A percentile compares a stretch with the other conserved stretches of the same genome.
Evolutionary conservation across 2,113 vertebrate species (phyloP).

Genomic region (Ammodytes marinus): DNA sequence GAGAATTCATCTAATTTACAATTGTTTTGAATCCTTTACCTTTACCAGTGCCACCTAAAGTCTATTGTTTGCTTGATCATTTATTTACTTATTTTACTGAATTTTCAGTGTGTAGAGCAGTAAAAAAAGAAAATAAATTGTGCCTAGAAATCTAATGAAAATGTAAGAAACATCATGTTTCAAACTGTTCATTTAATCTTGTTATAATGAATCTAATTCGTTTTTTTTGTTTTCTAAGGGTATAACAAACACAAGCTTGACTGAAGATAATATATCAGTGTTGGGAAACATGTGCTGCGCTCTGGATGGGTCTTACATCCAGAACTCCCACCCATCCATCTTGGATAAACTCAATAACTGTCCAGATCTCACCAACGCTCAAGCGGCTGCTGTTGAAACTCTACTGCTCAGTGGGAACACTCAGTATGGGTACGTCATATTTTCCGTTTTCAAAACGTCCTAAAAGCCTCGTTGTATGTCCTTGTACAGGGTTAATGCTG

Average conservation of each 20-base stretch:
- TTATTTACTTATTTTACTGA: no score
- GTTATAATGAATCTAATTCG: neutral
- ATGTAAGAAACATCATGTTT: no score
- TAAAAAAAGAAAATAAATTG: no score
- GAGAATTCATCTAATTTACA: no score
- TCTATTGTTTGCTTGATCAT: no score
- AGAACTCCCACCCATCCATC: slow-evolving; percentile 75
- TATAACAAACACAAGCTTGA: slow-evolving; percentile 72
- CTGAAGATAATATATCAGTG: slow-evolving; percentile 58
- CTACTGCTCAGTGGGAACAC: slow-evolving; percentile 70
- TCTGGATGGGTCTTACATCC: slow-evolving; percentile 69
- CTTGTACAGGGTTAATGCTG: neutral
- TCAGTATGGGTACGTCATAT: slow-evolving; percentile 70
- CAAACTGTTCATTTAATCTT: neutral
- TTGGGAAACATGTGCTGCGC: slow-evolving; percentile 84
- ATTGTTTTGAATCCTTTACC: no score
- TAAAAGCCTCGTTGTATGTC: neutral
- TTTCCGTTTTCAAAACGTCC: neutral
- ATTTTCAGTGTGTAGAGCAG: no score
- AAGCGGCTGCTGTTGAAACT: slow-evolving; percentile 64
- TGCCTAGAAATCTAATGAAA: no score
- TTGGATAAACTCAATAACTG: slow-evolving; percentile 81
- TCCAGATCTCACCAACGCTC: slow-evolving; percentile 26
- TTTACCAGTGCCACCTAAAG: no score
- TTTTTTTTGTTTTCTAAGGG: slow-evolving; percentile 54